Conservation (phyloP, 2,113 vertebrate genomes). For the Myxocyprinus asiaticus region DNA sequence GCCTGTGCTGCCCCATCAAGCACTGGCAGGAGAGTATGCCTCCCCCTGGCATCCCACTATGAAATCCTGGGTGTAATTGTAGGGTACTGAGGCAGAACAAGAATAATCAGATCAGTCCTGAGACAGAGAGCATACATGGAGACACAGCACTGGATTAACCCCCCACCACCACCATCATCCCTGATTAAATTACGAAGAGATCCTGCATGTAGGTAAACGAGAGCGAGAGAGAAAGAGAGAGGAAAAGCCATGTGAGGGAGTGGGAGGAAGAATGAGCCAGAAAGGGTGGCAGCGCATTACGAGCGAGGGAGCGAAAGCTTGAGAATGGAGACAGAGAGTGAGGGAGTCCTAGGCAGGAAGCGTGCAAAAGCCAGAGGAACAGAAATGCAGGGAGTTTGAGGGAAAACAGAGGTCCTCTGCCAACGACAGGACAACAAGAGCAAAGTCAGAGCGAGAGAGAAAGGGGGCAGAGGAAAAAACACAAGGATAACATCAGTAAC, state of each 20-base stretch:
- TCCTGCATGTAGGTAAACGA: conserved; percentile 48
- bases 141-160: conserved; percentile 68
- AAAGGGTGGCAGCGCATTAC: conserved; percentile 50
- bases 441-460: too few species aligned
- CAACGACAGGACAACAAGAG: conserved; percentile 15
- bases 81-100: conserved; percentile 67
- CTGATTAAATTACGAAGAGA: conserved; percentile 49
- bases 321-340: conserved; percentile 6
- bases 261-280: conserved; percentile 54
- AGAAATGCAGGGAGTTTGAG: conserved; percentile 60
- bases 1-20: conserved; percentile 31
- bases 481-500: conserved; percentile 48
- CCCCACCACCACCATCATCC: conserved; percentile 14
- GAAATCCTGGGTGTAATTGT: conserved; percentile 75
- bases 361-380: conserved; percentile 53
- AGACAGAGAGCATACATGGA: conserved; percentile 63
- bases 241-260: conserved; percentile 34
- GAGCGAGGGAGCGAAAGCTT: conserved; percentile 8
- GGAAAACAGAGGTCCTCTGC: conserved; percentile 49
- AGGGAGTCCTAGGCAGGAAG: conserved; percentile 57
- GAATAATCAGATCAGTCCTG: conserved; percentile 74
- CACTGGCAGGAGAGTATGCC: conserved; percentile 31
- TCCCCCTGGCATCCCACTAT: conserved; percentile 51
- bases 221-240: conserved; percentile 30
- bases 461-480: conserved; percentile 18